phyloP scores from a whole-genome alignment of 2,888 invertebrate species.

The Drosophila percnosoma region DNA sequence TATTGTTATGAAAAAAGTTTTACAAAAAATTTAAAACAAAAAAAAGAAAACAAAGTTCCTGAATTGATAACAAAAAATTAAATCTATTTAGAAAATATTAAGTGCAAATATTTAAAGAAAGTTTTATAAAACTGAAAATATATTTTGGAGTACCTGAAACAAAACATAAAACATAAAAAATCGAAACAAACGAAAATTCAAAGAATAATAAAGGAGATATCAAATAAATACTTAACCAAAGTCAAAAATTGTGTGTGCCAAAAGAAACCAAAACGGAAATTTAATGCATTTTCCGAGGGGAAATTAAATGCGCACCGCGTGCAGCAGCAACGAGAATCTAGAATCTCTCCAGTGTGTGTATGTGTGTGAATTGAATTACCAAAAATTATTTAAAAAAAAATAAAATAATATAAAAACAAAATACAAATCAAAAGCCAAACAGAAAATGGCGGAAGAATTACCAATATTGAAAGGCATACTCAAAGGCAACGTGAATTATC shows the following conservation, averaged over 20 bases:
- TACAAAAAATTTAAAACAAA: constrained; percentile 25
- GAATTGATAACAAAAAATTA: constrained; percentile 46
- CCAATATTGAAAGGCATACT: constrained; percentile 96
- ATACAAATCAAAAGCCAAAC: constrained; percentile 21
- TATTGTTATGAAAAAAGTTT: constrained; percentile 51
- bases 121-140: constrained; percentile 26
- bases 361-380: constrained; percentile 20
- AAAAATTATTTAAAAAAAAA: constrained; percentile 14
- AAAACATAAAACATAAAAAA: neutral
- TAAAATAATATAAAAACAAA: neutral
- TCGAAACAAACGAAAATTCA: neutral
- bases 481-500: constrained; percentile 95
- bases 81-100: constrained; percentile 46
- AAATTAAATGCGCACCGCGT: constrained; percentile 51
- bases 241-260: constrained; percentile 63
- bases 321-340: constrained; percentile 43
- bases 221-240: constrained; percentile 55
- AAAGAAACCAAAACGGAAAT: constrained; percentile 63
- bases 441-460: constrained; percentile 94
- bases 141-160: constrained; percentile 43
- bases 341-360: constrained; percentile 42
- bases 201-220: neutral
- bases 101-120: constrained; percentile 53
- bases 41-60: constrained; percentile 77
- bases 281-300: constrained; percentile 54